A percentile compares a stretch with the other conserved stretches of the same genome.
These are phyloP conservation scores for Haliclona indistincta DNA, from an alignment of 37 sponge, comb jelly and placozoan species.

Conservation along the genomic window DNA sequence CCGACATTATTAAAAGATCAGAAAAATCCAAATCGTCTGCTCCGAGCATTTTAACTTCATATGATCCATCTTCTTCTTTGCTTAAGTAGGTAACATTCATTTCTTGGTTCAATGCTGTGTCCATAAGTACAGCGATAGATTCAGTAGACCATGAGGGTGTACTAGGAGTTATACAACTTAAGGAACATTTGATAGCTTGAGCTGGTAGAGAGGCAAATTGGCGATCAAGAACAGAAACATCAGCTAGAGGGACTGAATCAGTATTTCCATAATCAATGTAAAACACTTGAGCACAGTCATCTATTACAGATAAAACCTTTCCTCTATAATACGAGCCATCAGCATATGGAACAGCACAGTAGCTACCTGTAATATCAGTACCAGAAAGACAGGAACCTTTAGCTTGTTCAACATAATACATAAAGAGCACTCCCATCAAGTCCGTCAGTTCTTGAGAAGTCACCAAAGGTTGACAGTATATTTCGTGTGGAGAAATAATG, in stretches of 20 bases:
- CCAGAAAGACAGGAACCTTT: neutral
- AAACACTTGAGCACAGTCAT: constrained; percentile 32
- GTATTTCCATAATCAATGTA: constrained; percentile 84
- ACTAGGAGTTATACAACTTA: neutral
- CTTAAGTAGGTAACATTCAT: neutral
- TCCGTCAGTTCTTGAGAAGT: neutral
- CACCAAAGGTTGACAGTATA: neutral
- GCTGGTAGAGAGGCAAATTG: constrained; percentile 28
- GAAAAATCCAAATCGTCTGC: too few relatives aligned
- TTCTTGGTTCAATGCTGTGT: neutral
- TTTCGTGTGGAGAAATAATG: neutral
- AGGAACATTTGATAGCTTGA: constrained; percentile 47
- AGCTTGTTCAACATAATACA: neutral
- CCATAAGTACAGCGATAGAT: neutral
- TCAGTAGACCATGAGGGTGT: constrained; percentile 9
- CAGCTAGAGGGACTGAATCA: constrained; percentile 20
- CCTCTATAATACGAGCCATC: too few relatives aligned
- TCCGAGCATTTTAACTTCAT: too few relatives aligned
- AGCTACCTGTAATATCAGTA: neutral
- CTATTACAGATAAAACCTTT: too few relatives aligned
- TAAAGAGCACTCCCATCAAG: neutral
- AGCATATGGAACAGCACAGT: neutral
- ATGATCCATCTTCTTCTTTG: neutral
- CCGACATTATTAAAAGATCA: too few relatives aligned
- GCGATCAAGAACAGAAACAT: constrained; percentile 14